Evolutionary conservation across 2,797 vertebrate species (phyloP), one percentile per base, ranked within the genome.

Genomic region (Xiphorhynchus erythropygius): DNA sequence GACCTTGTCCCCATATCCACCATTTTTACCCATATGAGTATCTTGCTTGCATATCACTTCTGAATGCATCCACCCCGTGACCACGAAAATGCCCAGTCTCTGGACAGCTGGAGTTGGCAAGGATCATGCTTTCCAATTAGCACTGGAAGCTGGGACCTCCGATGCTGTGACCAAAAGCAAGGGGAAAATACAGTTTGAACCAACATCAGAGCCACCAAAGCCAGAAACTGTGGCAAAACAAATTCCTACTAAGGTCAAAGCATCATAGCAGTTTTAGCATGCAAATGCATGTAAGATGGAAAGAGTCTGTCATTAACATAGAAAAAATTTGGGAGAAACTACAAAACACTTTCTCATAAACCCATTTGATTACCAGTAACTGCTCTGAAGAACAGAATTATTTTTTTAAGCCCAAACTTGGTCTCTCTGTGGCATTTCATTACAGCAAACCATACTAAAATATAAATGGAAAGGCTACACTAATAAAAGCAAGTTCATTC

Each of bases 381-480:
- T 42, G 53, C 35, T 83, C 17, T 33, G 49, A 77, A 73, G 47
- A 86, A 69, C 0, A 73, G 3, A 53, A 44, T 37, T 57, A 2
- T 17, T 24, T 16, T 80, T 62, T 13, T 1, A 39, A 77, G 37
- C 53, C 11, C 24, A 62, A 86, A 68, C 11, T 50, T 62, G 22
- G 16, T 62, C 75, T 33, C 8, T 71, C 41, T 44, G 32, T 28
- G 62, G 62, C 62, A 90, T 65, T 78, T 70, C 83, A 62, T 42
- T 62, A 81, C 57, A 78, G 44, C 17, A 91, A 90, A 59, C 28
- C 46, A 93, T 32, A 57, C 32, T 90, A 76, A 94, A 93, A 93
- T 79, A 89, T 82, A 94, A 87, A 90, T 73, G 88, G 65, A 92
- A 95, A 95, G 49, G 37, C 59, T 87, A 87, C 75, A 82, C 87